A percentile compares a stretch with the other conserved stretches of the same genome.
phyloP scores from a whole-genome alignment of 35 echinoderm and acorn worm genomes.

The Eucidaris tribuloides region DNA sequence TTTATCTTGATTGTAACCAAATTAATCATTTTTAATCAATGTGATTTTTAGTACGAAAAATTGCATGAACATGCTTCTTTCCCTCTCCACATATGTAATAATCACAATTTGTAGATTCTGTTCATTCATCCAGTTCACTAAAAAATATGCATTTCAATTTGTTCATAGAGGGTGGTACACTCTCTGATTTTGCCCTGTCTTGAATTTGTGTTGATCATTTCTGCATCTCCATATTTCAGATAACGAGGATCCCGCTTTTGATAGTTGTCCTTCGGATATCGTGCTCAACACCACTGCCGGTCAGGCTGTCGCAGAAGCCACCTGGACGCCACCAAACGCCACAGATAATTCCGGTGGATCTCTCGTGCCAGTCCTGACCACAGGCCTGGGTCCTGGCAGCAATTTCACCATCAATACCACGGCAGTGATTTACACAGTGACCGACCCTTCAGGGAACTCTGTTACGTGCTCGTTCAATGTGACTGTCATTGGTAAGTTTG shows the following conservation, averaged over 20 bases:
- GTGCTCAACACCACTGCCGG: neutral
- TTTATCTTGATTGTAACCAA: too few species aligned
- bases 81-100: too few species aligned
- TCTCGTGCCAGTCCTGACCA: neutral
- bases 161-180: too few species aligned
- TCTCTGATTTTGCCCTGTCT: too few species aligned
- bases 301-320: neutral
- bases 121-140: too few species aligned
- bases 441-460: neutral
- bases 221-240: neutral
- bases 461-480: neutral
- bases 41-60: too few species aligned
- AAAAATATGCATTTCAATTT: too few species aligned
- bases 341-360: neutral
- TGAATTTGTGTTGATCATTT: too few species aligned
- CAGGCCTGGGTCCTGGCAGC: neutral
- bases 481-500: neutral
- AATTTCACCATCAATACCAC: neutral
- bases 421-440: neutral
- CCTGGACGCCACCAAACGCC: neutral
- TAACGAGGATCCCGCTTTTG: neutral
- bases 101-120: too few species aligned
- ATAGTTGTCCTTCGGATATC: neutral
- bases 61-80: too few species aligned
- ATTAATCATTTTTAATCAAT: too few species aligned